phyloP scores from a whole-genome alignment of 2,797 vertebrate species.

The Bucorvus abyssinicus region DNA sequence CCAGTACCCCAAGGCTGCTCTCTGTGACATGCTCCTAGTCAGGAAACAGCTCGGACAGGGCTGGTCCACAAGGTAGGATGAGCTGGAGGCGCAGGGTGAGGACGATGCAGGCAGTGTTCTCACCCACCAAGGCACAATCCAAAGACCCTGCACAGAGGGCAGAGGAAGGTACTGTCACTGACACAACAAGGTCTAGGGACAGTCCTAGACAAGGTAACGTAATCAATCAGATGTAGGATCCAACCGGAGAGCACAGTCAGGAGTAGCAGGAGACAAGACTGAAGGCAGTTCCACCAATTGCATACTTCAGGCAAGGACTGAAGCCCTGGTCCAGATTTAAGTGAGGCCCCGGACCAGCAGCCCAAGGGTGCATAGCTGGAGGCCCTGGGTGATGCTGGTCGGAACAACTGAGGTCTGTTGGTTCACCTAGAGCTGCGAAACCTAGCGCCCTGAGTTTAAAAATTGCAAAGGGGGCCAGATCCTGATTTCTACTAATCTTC shows the following conservation, averaged over 20 bases:
- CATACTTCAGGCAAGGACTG: background rate
- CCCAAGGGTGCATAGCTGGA: background rate
- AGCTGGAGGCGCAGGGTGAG: background rate
- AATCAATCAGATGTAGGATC: background rate
- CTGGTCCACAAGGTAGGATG: background rate
- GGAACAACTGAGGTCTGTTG: background rate
- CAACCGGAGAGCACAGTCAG: background rate
- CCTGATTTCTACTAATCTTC: background rate
- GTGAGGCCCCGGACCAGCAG: background rate
- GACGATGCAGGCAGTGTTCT: background rate
- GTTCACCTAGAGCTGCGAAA: background rate
- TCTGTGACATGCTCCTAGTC: background rate
- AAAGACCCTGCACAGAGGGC: background rate
- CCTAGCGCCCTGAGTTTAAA: background rate
- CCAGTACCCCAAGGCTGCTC: background rate
- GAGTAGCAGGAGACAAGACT: background rate
- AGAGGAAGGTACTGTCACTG: background rate
- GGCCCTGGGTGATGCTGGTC: background rate
- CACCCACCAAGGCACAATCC: background rate
- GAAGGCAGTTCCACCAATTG: background rate
- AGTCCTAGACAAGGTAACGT: background rate
- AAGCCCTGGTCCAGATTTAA: background rate
- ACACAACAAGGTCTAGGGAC: background rate
- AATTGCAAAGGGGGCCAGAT: background rate
- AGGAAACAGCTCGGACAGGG: background rate